Evolutionary conservation across 1,140 invertebrate genomes (phyloP), one percentile per base, ranked within the genome.

Genomic region (Physella acuta): DNA sequence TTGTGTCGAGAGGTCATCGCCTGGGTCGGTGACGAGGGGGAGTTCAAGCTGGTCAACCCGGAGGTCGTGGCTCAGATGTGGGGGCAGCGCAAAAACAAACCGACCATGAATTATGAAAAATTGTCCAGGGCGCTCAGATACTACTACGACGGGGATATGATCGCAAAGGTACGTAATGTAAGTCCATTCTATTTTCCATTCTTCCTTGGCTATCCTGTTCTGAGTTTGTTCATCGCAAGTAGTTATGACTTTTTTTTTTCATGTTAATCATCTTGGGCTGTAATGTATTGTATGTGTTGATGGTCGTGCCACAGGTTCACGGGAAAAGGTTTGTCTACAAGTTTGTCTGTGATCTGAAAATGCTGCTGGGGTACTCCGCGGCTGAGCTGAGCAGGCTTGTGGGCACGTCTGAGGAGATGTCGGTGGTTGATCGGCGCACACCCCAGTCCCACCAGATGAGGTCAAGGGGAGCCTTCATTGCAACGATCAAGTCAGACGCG

Each of bases 101-200:
- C 95, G 39, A 98, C 97, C 83, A 98, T 99, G 95, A 98, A 98
- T 85, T 99, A 99, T 82, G 95, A 98, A 85, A 98, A 98, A 82
- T 86, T 99, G 68, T 96, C 93, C 69, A 91, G 96, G 37, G 95
- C 95, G 26, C 88, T 99, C n/a, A 91, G 96, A 60, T 99, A 98
- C 82, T 99, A 99, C 82, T 98, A 98, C 81, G 95, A 98, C 85
- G 98, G 98, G 82, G 98, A 98, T 84, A 98, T 99, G 79, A 98
- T 98, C 75, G 94, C 98, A 83, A 99, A 98, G 85, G 84, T 84
- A 64, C n/a, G 73, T 67, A 30, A 56, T 52, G 8, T 49, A 14
- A 14, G 33, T 59, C 14, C 5, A 17, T 2, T 3, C 4, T 58
- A 24, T 20, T 44, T 44, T 44, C 20, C 39, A 8, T 44, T 44